Percentiles rank a stretch among this genome's conserved stretches.
Evolutionary conservation across 2,888 invertebrate species (phyloP).

Genomic region (Drosophila ustulata): DNA sequence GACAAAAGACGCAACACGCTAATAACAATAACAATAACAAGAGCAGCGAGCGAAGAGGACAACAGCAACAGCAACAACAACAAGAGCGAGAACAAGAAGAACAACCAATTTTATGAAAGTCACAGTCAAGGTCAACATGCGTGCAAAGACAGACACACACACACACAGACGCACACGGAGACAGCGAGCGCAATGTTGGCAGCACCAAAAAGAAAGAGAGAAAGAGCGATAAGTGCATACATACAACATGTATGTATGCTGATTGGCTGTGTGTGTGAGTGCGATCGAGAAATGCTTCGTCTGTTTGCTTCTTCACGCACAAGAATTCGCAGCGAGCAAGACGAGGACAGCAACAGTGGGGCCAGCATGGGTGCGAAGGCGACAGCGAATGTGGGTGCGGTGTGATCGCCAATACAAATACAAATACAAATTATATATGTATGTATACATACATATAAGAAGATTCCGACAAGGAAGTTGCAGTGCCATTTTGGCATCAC

Average conservation of each 20-base stretch:
- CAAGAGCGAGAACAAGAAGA: constrained; percentile 37
- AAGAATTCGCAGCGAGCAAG: constrained; percentile 42
- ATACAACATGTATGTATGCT: constrained; percentile 12
- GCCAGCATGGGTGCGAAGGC: neutral
- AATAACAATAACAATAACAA: constrained; percentile 26
- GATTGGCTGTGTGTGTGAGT: constrained; percentile 1
- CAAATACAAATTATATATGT: neutral
- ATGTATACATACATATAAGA: neutral
- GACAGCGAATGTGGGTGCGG: constrained; percentile 46
- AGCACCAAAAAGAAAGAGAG: constrained; percentile 20
- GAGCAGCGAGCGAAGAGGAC: constrained; percentile 15
- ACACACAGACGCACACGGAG: constrained; percentile 21
- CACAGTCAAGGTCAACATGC: constrained; percentile 83
- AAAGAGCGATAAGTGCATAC: constrained; percentile 21
- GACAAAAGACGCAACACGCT: constrained; percentile 36
- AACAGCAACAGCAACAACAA: constrained; percentile 21
- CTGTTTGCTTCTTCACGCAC: constrained; percentile 47
- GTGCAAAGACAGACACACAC: constrained; percentile 56
- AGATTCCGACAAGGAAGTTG: constrained; percentile 52
- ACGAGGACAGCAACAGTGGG: constrained; percentile 6
- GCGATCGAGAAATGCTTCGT: constrained; percentile 38
- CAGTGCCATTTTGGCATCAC: constrained; percentile 40
- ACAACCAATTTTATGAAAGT: constrained; percentile 78
- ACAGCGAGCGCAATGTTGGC: constrained; percentile 9
- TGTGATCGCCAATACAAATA: constrained; percentile 27